Percentiles rank a stretch among this genome's conserved stretches.
Conservation (phyloP, 2,888 invertebrate genomes). For the Drosophila koepferae region DNA sequence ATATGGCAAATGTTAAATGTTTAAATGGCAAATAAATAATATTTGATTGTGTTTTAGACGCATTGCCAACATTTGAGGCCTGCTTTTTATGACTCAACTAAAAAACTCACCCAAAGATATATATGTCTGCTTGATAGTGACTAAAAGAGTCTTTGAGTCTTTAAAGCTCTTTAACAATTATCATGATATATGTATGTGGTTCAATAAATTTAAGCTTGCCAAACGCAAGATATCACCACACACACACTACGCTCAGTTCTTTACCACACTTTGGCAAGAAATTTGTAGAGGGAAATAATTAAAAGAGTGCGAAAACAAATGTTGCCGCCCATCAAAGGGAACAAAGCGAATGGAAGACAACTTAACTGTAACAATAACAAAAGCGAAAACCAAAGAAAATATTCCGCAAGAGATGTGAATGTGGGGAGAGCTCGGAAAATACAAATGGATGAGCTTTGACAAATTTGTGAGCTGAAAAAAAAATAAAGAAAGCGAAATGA, state of each 20-base stretch:
- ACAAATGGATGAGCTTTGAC: slow-evolving; percentile 33
- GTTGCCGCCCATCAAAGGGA: slow-evolving; percentile 15
- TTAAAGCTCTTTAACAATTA: neutral
- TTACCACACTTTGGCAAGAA: neutral
- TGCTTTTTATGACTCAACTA: neutral
- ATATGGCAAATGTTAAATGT: slow-evolving; percentile 67
- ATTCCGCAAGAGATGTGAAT: slow-evolving; percentile 12
- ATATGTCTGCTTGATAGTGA: neutral
- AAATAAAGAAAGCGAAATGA: slow-evolving; percentile 4
- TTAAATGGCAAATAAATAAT: slow-evolving; percentile 77
- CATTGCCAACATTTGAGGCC: slow-evolving; percentile 27
- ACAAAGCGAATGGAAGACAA: slow-evolving; percentile 32
- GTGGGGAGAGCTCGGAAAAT: neutral
- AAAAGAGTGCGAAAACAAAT: slow-evolving; percentile 56
- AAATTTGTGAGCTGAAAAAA: slow-evolving; percentile 37
- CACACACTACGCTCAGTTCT: neutral
- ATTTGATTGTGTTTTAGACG: slow-evolving; percentile 59
- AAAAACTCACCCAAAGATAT: neutral
- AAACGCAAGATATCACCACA: neutral
- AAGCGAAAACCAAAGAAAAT: slow-evolving; percentile 24
- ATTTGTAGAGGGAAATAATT: slow-evolving; percentile 26
- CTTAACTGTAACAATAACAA: slow-evolving; percentile 29
- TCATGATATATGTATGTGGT: neutral
- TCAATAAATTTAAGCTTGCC: neutral
- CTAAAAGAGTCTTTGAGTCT: neutral